Conservation (phyloP, 2,113 vertebrate species). For the Spea multiplicata region DNA sequence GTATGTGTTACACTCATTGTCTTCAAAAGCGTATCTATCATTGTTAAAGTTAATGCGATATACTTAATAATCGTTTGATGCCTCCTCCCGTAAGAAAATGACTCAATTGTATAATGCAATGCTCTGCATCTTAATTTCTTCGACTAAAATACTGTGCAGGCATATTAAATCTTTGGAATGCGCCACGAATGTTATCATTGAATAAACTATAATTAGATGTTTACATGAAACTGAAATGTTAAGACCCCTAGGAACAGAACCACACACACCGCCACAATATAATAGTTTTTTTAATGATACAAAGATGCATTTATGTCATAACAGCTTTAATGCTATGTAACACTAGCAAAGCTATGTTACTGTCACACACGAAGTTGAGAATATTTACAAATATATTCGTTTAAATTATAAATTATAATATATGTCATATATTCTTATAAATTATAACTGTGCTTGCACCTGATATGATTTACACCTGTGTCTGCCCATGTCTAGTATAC, state of each 20-base stretch:
- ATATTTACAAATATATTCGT: no score
- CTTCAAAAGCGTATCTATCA: background rate
- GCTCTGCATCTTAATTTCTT: background rate
- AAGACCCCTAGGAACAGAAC: conserved; percentile 49
- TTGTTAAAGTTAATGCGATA: background rate
- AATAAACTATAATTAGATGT: conserved; percentile 48
- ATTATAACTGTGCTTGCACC: no score
- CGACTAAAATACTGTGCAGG: conserved; percentile 11
- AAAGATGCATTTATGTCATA: conserved; percentile 34
- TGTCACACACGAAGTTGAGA: no score
- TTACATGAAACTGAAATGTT: conserved; percentile 52
- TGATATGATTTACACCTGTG: no score
- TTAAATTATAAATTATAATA: no score
- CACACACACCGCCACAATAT: background rate
- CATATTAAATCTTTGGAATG: conserved; percentile 44
- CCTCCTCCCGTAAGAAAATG: background rate
- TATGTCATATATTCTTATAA: no score
- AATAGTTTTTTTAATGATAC: conserved; percentile 35
- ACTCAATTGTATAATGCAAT: background rate
- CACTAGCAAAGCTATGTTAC: no score
- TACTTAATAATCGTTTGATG: background rate
- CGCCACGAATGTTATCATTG: conserved; percentile 34
- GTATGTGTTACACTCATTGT: no score
- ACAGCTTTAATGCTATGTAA: conserved; percentile 6
- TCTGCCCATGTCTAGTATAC: no score